Evolutionary conservation across 2,888 invertebrate genomes (phyloP), one percentile per base, ranked within the genome.

Genomic region (Heliconius erato): DNA sequence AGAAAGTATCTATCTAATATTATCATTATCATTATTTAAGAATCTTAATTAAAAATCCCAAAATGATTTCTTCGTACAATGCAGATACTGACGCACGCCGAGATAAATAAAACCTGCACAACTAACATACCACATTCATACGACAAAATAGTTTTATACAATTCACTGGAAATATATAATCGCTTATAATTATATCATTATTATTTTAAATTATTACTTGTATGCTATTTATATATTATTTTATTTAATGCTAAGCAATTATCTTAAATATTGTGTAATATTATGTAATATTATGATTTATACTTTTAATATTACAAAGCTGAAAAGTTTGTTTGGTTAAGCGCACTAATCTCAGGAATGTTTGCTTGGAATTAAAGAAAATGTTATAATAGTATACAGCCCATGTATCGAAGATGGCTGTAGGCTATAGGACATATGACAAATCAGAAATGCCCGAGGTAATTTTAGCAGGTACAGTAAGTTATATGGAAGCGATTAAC

Each of bases 61-160:
- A 69, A 32, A 35, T 6, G 19, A 26, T 23, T 14, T 72, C 44
- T n/a, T 40, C 26, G 44, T 71, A 26, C 44, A 72, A 72, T 26
- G 23, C 28, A 28, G 40, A 49, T 26, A 49, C 16, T 76, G 76
- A 76, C 63, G 76, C 63, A 76, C 32, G 35, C 4, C 26, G 5
- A 19, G 35, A 40, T 40, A 63, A 76, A 40, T 40, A 63, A 76
- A 63, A 4, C 35, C 35, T 26, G 16, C n/a, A 40, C 63, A 23
- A 49, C 14, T 63, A 14, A 76, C 76, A 76, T 76, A 76, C 76
- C 76, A 63, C 14, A 26, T 26, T 7, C 59, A 35, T 35, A n/a
- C n/a, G 76, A 76, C 35, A 32, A 76, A 63, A 63, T 76, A 76
- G 16, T 28, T 72, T 49, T 72, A 28, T 19, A 26, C 72, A 49